Percentiles rank a stretch among this genome's conserved stretches.
These are phyloP conservation scores for Choreutis nemorana DNA, from an alignment of 2,888 invertebrate genomes.

Conservation along the genomic window DNA sequence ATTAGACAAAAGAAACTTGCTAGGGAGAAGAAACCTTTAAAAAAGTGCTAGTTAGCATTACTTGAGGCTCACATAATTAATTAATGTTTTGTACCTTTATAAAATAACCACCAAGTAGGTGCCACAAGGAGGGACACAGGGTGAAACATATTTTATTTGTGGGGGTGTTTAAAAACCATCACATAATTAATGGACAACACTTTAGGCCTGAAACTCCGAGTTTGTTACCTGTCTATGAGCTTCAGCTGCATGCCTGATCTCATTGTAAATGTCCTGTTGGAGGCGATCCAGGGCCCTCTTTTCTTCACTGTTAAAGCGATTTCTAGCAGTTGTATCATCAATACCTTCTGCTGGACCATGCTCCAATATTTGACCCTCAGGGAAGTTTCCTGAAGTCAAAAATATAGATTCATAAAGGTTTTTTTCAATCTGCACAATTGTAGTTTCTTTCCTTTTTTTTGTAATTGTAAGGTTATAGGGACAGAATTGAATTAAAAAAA, in stretches of 20 bases:
- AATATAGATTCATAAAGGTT: not conserved
- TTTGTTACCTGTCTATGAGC: constrained; percentile 87
- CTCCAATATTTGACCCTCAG: constrained; percentile 89
- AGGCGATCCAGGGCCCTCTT: constrained; percentile 90
- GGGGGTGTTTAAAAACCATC: not conserved
- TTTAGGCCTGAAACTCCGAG: not conserved
- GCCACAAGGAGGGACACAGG: not conserved
- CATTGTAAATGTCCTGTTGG: constrained; percentile 93
- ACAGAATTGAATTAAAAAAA: too few species aligned
- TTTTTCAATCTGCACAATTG: not conserved
- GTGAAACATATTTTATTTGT: not conserved
- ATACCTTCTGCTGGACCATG: constrained; percentile 74
- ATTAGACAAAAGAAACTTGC: too few species aligned
- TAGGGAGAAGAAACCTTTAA: too few species aligned
- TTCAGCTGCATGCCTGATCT: constrained; percentile 95
- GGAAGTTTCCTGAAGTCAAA: constrained; percentile 66
- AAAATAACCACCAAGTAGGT: not conserved
- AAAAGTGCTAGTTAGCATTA: too few species aligned
- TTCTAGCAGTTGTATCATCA: constrained; percentile 86
- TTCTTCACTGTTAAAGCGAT: constrained; percentile 85
- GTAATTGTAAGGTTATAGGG: too few species aligned
- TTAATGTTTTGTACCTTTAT: too few species aligned
- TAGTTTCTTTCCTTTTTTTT: too few species aligned
- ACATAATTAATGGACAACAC: not conserved
- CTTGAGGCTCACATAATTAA: too few species aligned